Conservation (phyloP, 2,797 vertebrate genomes). For the Atherinosoma microstoma region DNA sequence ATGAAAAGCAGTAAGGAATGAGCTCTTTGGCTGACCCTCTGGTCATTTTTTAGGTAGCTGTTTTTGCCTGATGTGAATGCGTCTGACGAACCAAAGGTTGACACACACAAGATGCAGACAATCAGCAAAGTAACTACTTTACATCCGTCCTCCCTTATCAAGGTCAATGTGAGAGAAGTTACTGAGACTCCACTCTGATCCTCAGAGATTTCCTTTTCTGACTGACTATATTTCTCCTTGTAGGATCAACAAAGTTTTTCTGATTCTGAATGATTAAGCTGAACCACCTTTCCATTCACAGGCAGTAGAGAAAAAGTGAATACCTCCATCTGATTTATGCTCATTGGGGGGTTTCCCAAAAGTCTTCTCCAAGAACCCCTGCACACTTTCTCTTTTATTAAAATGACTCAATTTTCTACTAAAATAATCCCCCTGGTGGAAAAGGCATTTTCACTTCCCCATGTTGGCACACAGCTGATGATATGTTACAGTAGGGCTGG, state of each 20-base stretch:
- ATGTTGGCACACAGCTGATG: neutral
- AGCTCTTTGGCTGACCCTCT: conserved; percentile 17
- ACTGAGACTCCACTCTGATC: neutral
- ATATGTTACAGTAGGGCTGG: neutral
- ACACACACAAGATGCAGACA: neutral
- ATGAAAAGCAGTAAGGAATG: conserved; percentile 2
- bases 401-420: neutral
- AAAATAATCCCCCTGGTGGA: neutral
- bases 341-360: neutral
- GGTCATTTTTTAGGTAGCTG: neutral
- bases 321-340: neutral
- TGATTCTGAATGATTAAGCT: neutral
- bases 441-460: neutral
- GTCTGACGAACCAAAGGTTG: neutral
- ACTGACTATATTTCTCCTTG: too few relatives aligned
- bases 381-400: neutral
- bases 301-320: neutral
- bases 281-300: neutral
- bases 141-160: neutral
- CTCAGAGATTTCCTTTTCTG: neutral
- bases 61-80: neutral
- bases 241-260: neutral
- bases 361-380: neutral
- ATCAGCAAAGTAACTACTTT: neutral
- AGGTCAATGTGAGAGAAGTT: neutral